Conservation (phyloP, 2,888 invertebrate genomes). For the Xanthorhoe spadicearia region DNA sequence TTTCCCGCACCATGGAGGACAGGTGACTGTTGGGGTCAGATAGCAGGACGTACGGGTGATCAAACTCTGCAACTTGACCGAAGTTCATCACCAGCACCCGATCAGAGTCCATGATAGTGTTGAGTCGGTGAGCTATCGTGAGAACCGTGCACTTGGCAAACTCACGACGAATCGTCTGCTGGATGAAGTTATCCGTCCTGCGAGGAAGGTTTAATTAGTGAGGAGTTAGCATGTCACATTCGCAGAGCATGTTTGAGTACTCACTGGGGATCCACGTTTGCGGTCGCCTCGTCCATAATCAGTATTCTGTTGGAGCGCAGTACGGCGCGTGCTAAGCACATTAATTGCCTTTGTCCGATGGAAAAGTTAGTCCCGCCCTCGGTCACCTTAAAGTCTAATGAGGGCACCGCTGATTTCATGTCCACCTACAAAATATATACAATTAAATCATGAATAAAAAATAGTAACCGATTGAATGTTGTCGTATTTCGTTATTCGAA, state of each 20-base stretch:
- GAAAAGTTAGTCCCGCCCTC: slow-evolving; percentile 93
- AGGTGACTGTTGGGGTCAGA: slow-evolving; percentile 82
- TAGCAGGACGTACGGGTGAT: slow-evolving; percentile 85
- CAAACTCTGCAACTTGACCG: slow-evolving; percentile 87
- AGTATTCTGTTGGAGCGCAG: slow-evolving; percentile 92
- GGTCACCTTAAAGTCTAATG: slow-evolving; percentile 88
- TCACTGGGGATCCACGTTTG: slow-evolving; percentile 94
- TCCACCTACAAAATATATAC: slow-evolving; percentile 84
- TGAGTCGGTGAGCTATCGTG: slow-evolving; percentile 95
- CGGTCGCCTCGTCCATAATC: slow-evolving; percentile 96
- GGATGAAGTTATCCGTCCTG: slow-evolving; percentile 92
- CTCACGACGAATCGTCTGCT: slow-evolving; percentile 91
- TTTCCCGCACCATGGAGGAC: slow-evolving; percentile 85
- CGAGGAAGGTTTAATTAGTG: slow-evolving; percentile 35
- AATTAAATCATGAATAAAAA: slow-evolving; percentile 13
- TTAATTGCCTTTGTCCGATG: slow-evolving; percentile 95
- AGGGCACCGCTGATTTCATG: slow-evolving; percentile 87
- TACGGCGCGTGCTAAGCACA: slow-evolving; percentile 95
- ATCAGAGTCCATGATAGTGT: slow-evolving; percentile 96
- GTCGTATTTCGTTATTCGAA: slow-evolving; percentile 50
- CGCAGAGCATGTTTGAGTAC: slow-evolving; percentile 43
- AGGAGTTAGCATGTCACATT: slow-evolving; percentile 4
- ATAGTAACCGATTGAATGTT: slow-evolving; percentile 10
- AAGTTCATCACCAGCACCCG: slow-evolving; percentile 88
- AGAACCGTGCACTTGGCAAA: slow-evolving; percentile 93